phyloP scores from a whole-genome alignment of 2,888 invertebrate genomes.

The Lymantria monacha region DNA sequence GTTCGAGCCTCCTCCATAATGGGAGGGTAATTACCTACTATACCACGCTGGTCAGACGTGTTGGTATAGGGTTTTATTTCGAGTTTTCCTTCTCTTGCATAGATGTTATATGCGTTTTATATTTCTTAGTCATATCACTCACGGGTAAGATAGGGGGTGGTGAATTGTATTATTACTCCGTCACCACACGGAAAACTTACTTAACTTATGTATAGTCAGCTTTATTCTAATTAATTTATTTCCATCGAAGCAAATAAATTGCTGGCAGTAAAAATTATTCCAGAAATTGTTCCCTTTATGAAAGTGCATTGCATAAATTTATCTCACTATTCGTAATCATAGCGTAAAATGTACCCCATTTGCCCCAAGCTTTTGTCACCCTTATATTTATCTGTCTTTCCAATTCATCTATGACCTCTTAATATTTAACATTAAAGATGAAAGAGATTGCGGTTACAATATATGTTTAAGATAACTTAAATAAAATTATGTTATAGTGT shows the following conservation, averaged over 20 bases:
- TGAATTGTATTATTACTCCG: too few relatives aligned
- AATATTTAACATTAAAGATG: conserved; percentile 5
- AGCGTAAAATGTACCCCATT: conserved; percentile 51
- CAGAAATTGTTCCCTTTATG: conserved; percentile 53
- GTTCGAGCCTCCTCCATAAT: too few relatives aligned
- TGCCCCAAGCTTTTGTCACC: conserved; percentile 52
- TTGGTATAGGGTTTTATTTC: too few relatives aligned
- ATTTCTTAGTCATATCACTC: too few relatives aligned
- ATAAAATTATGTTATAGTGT: too few relatives aligned
- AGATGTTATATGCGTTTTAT: too few relatives aligned
- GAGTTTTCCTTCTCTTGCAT: too few relatives aligned
- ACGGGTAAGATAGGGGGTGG: too few relatives aligned
- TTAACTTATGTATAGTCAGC: neutral
- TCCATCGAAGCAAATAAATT: conserved; percentile 33
- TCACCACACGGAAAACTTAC: too few relatives aligned
- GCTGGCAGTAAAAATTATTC: conserved; percentile 55
- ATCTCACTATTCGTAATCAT: conserved; percentile 49
- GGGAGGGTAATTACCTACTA: too few relatives aligned
- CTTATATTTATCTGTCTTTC: conserved; percentile 49
- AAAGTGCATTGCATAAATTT: conserved; percentile 56
- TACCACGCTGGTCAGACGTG: too few relatives aligned
- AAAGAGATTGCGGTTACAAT: neutral
- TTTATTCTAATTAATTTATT: conserved; percentile 36
- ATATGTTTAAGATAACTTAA: neutral
- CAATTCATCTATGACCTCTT: conserved; percentile 19